A percentile compares a stretch with the other conserved stretches of the same genome.
Conservation (phyloP, 1,140 invertebrate genomes). For the Drosophila azteca region DNA sequence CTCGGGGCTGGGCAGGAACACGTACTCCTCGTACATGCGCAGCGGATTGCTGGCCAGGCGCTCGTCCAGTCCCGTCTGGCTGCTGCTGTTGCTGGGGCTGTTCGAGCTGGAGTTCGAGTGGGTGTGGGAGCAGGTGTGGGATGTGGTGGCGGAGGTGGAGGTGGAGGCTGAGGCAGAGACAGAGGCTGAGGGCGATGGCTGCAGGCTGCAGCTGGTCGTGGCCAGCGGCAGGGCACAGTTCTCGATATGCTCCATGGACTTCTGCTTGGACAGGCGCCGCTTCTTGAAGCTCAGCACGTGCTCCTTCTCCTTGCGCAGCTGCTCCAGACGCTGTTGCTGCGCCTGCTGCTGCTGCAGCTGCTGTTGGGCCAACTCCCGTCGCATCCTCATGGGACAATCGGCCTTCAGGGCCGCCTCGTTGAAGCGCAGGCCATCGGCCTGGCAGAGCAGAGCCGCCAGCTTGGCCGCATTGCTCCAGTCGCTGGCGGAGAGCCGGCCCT, state of each 20-base stretch:
- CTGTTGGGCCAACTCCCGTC: conserved; percentile 54
- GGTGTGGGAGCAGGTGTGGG: conserved; percentile 45
- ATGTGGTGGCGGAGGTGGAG: conserved; percentile 49
- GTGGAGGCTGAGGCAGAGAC: conserved; percentile 43
- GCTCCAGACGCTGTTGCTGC: conserved; percentile 37
- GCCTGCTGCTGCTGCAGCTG: conserved; percentile 51
- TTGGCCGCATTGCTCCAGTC: conserved; percentile 89
- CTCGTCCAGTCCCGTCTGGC: conserved; percentile 64
- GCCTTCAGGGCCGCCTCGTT: conserved; percentile 66
- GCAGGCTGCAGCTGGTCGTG: conserved; percentile 32
- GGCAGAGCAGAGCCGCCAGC: conserved; percentile 90
- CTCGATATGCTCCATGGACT: conserved; percentile 78
- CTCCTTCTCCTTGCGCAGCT: conserved; percentile 81
- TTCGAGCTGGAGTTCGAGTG: conserved; percentile 61
- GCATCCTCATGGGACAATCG: conserved; percentile 73
- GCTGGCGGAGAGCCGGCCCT: conserved; percentile 88
- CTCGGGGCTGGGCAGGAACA: conserved; percentile 52
- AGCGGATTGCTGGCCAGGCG: conserved; percentile 64
- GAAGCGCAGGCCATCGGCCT: conserved; percentile 83
- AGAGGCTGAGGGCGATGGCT: conserved; percentile 58
- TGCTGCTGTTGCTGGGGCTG: conserved; percentile 73
- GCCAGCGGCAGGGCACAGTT: conserved; percentile 35
- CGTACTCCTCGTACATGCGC: conserved; percentile 75
- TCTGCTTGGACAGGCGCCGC: conserved; percentile 78
- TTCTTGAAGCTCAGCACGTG: conserved; percentile 79